These are phyloP conservation scores for Criorhina ranunculi DNA, from an alignment of 2,888 invertebrate species.

Conservation along the genomic window DNA sequence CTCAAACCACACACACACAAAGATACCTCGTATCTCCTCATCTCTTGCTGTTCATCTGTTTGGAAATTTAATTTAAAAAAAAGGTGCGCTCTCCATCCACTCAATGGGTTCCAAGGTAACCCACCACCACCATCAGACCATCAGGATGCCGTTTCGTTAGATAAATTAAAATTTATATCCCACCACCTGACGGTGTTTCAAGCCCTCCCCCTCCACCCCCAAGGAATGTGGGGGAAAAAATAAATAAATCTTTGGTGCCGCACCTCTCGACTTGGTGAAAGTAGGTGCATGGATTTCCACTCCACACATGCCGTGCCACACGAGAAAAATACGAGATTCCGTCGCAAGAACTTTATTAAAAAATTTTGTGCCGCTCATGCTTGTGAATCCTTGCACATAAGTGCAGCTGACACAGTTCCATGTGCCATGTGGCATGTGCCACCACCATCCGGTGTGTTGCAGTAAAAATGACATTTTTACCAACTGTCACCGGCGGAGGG, in stretches of 20 bases:
- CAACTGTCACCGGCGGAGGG: constrained; percentile 18
- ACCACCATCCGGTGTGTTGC: constrained; percentile 7
- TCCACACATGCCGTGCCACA: constrained; percentile 1
- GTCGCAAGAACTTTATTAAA: constrained; percentile 49
- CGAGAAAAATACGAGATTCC: not conserved
- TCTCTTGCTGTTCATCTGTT: constrained; percentile 45
- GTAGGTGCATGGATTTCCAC: constrained; percentile 17
- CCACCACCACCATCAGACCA: constrained; percentile 1
- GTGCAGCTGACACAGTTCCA: constrained; percentile 43
- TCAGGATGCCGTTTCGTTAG: constrained; percentile 35
- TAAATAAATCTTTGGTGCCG: constrained; percentile 45
- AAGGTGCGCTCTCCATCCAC: constrained; percentile 12
- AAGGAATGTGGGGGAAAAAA: constrained; percentile 38
- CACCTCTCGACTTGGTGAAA: not conserved
- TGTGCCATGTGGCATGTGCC: no score
- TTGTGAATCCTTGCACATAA: constrained; percentile 16
- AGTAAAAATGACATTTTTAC: constrained; percentile 13
- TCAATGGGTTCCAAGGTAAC: constrained; percentile 17
- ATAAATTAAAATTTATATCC: constrained; percentile 63
- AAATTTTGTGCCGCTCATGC: constrained; percentile 1
- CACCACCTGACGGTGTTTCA: constrained; percentile 47
- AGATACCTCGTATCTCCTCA: constrained; percentile 1
- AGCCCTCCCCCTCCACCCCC: constrained; percentile 24
- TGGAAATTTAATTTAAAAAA: constrained; percentile 55
- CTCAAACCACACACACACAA: not conserved